These are phyloP conservation scores for Thalpophila matura DNA, from an alignment of 2,888 invertebrate genomes.

Conservation along the genomic window DNA sequence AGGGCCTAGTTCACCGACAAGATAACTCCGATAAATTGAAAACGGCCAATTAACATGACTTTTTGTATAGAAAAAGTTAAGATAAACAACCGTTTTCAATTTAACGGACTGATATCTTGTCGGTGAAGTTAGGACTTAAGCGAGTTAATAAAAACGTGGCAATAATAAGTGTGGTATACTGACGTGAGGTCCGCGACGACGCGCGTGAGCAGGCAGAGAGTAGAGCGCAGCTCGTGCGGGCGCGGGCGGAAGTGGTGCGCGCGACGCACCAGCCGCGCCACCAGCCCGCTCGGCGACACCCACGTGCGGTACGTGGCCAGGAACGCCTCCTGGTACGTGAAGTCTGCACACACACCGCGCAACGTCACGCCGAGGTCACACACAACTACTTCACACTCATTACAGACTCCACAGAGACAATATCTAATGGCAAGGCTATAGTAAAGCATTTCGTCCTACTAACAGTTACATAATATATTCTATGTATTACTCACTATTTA, in stretches of 20 bases:
- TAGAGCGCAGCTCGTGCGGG: conserved; percentile 94
- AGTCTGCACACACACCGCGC: conserved; percentile 90
- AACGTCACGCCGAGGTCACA: neutral
- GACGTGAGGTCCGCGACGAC: conserved; percentile 99
- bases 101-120: no score
- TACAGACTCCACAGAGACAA: conserved; percentile 6
- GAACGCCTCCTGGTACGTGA: conserved; percentile 99
- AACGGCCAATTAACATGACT: no score
- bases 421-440: no score
- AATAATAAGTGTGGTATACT: no score
- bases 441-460: no score
- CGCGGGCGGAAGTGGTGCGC: conserved; percentile 92
- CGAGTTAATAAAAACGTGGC: no score
- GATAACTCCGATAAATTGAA: no score
- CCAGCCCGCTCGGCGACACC: conserved; percentile 96
- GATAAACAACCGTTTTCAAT: no score
- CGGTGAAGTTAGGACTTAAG: neutral
- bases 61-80: no score
- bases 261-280: conserved; percentile 95
- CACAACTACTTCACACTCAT: conserved; percentile 7
- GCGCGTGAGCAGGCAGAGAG: conserved; percentile 97
- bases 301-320: conserved; percentile 99
- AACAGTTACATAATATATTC: no score
- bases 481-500: no score
- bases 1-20: no score